Base-by-base conservation (phyloP, 2,888 invertebrate genomes). In the Ecdyonurus torrentis region DNA sequence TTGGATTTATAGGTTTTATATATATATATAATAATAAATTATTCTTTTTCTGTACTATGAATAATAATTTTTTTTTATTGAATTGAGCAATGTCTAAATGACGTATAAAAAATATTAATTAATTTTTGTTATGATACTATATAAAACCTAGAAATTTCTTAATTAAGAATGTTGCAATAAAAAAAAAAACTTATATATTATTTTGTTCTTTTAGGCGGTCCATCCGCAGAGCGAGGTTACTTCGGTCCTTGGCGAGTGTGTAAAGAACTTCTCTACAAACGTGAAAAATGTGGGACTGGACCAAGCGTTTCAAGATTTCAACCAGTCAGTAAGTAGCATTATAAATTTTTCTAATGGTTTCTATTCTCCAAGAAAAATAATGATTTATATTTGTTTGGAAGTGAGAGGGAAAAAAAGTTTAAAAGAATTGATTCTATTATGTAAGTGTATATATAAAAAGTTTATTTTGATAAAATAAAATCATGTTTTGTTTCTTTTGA, bases 231-330 rank as follows among this genome's bases (percentile, higher is more conserved):
- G 73, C 82, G 81, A 68, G 92, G 91, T 59, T 91, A 91, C 76
- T 92, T 91, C 72, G 90, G 91, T 66, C 91, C 90, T 71, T 92
- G 91, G 86, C 84, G 85, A 70, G 84, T 87, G 65, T 92, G 92
- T 82, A 91, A 89, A 77, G 81, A 83, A 71, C 77, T 89, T 68
- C 78, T 86, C 15, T 91, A 89, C 78, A 86, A 87, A 75, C 79
- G 90, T 69, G 89, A 91, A 75, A 83, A 87, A 77, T 92, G 91
- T 71, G 91, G 89, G 66, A 50, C 50, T 50, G n/a, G n/a, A n/a
- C 79, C 82, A 69, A 84, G 83, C 66, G 82, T 85, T 65, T 86
- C 89, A 67, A 84, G 87, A 75, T 91, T 91, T 77, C 81, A 83
- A 69, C 84, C 89, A 65, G 83, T 84, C 68, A 79, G 90, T 91